These are phyloP conservation scores for Limnothrissa miodon DNA, from an alignment of 2,113 vertebrate species.

Conservation along the genomic window DNA sequence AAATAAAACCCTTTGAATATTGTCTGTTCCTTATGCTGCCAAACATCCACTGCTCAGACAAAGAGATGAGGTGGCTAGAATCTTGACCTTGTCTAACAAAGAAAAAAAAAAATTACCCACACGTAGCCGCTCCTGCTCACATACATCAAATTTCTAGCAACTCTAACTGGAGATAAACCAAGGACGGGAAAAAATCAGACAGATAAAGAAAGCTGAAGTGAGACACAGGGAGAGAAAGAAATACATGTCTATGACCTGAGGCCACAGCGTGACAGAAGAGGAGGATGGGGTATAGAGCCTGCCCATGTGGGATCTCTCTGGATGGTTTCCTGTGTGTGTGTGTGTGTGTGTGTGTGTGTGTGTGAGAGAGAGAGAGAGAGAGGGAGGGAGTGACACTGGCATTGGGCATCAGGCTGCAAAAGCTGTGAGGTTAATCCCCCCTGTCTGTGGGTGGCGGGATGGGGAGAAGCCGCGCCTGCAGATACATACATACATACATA, in stretches of 20 bases:
- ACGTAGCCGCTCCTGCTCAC: neutral
- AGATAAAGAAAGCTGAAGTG: neutral
- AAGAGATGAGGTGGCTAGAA: neutral
- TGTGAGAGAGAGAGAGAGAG: no score
- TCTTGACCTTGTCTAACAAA: neutral
- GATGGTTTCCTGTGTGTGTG: neutral
- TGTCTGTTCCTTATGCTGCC: neutral
- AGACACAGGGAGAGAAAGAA: neutral
- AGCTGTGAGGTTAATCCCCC: neutral
- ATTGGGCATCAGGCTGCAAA: neutral
- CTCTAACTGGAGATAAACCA: slow-evolving; percentile 8
- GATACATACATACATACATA: neutral
- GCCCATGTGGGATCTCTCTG: neutral
- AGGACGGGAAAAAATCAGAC: neutral
- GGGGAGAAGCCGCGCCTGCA: neutral
- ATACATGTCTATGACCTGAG: neutral
- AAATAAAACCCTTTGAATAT: neutral
- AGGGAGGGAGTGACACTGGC: neutral
- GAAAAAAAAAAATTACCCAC: neutral
- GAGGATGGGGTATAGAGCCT: neutral
- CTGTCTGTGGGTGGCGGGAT: neutral
- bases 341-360: no score
- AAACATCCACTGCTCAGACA: neutral
- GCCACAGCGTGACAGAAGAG: neutral
- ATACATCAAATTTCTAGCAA: neutral